Base-by-base conservation (phyloP, 2,113 vertebrate genomes). In the Antennarius striatus region DNA sequence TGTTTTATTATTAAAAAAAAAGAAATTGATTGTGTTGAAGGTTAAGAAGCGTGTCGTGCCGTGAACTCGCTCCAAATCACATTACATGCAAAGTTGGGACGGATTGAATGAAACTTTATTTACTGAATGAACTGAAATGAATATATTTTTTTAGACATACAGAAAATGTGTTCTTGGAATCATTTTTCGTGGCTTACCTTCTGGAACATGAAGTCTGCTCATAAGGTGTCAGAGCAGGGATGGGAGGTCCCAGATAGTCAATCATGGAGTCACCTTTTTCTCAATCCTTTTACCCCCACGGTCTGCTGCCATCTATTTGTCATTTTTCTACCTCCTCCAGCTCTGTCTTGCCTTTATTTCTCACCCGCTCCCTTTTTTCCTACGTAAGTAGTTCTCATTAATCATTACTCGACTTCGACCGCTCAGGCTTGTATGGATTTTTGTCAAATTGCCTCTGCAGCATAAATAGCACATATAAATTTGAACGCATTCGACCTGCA, bases 381-480 rank as follows among this genome's bases (percentile, higher is more conserved):
- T 78, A 81, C 71, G 83, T 73, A 81, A 87, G 81, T 80, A 75
- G 70, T 71, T 81, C 70, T 80, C 83, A 84, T 89, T 86, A 85
- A 89, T 90, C 87, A 86, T 51, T 0, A 56, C 30, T 15, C 6
- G n/a, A 49, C 71, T 68, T 55, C 48, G 43, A 71, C 77, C 73
- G 64, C 80, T 82, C 63, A 82, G 75, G 73, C 79, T 78, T 64
- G 63, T 88, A 88, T 86, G 71, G 86, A 89, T 89, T 86, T 86
- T 83, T 77, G 81, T 88, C 80, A 87, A 86, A 86, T 86, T 85
- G 83, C 86, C 73, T 83, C 85, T 77, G 85, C 83, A 81, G 80
- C 82, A 85, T 86, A 88, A 87, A 83, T 85, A 71, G 69, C 77
- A 75, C 82, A 81, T 83, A 85, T 77, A 85, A 83, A 86, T 88